Percentiles rank a stretch among this genome's conserved stretches.
Evolutionary conservation across 37 sponge, comb jelly and placozoan genomes (phyloP).

Genomic region (Chondrilla cf. caribensis): DNA sequence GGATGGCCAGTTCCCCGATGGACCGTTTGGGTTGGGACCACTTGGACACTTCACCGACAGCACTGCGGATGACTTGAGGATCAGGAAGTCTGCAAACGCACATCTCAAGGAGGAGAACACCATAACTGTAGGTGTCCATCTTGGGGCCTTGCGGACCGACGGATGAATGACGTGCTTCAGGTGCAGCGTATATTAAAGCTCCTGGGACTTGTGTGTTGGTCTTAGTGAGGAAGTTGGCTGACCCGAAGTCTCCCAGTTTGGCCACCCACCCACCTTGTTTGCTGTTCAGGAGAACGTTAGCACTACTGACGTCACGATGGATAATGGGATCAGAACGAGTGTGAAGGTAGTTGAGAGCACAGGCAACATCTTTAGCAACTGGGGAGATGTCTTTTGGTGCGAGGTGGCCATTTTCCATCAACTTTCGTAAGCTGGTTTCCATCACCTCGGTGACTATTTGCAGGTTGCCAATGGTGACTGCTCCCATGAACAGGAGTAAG

Average conservation of each 20-base stretch:
- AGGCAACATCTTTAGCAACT: slow-evolving; percentile 49
- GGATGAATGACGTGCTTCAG: slow-evolving; percentile 39
- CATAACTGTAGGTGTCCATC: slow-evolving; percentile 80
- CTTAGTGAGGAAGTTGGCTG: slow-evolving; percentile 53
- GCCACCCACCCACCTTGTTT: slow-evolving; percentile 48
- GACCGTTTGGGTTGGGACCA: background rate
- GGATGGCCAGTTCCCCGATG: background rate
- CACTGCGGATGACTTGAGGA: background rate
- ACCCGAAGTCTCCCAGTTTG: slow-evolving; percentile 78
- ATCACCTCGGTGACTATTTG: slow-evolving; percentile 62
- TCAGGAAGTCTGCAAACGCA: slow-evolving; percentile 29
- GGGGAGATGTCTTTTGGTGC: background rate
- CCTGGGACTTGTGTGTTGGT: slow-evolving; percentile 47
- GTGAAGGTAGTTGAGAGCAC: slow-evolving; percentile 71
- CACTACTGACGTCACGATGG: slow-evolving; percentile 73
- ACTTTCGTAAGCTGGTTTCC: slow-evolving; percentile 53
- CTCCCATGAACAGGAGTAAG: slow-evolving; percentile 69
- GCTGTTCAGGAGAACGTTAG: slow-evolving; percentile 61
- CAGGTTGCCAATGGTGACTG: slow-evolving; percentile 43
- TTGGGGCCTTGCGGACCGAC: slow-evolving; percentile 59
- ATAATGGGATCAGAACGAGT: slow-evolving; percentile 54
- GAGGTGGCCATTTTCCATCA: background rate
- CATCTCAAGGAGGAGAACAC: slow-evolving; percentile 61
- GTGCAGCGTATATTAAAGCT: slow-evolving; percentile 66
- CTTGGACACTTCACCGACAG: no score